Evolutionary conservation across 1,140 invertebrate species (phyloP), one percentile per base, ranked within the genome.

Genomic region (Hypothenemus hampei): DNA sequence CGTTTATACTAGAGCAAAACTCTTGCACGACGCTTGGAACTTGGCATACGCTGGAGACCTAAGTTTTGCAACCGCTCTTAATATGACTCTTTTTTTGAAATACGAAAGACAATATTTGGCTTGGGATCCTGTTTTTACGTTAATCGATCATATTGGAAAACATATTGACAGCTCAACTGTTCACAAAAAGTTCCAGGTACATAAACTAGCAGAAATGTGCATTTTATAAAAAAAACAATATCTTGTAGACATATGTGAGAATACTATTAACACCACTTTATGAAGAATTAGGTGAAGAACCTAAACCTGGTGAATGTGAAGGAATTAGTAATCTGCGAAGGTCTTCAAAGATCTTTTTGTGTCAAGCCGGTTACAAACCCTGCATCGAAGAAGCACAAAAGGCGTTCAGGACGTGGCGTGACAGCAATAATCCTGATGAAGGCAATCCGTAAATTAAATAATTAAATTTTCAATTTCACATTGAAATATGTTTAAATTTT

Each of bases 11-110:
- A 75, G 86, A 48, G 85, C 85, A 0, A 88, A 89, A 69, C 68
- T 89, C 0, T 68, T 89, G 1, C 86, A 89, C 57, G 87, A 89
- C 61, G 80, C 86, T 0, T 84, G 86, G 82, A 87, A 87, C 67
- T 70, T 89, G 5, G 86, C 86, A 0, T 86, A 86, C 49, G 83
- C 83, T n/a, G 85, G 85, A 0, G 81, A 87, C 57, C 70, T 88
- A 3, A 78, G 77, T 54, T 86, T 87, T 60, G 77, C 76, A 0
- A 79, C 80, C 1, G 85, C 85, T 0, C 72, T 88, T 3, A 82
- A 88, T 61, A 85, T 88, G 83, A 88, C 85, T 0, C 66, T 84
- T 19, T 87, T 87, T 59, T 70, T 89, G 52, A 81, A 77, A 60
- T 72, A 78, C 20, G 86, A 89, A 67, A 77, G 80, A 11, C 78